Evolutionary conservation across 2,888 invertebrate species (phyloP), one percentile per base, ranked within the genome.

Genomic region (Toxonevra muliebris): DNA sequence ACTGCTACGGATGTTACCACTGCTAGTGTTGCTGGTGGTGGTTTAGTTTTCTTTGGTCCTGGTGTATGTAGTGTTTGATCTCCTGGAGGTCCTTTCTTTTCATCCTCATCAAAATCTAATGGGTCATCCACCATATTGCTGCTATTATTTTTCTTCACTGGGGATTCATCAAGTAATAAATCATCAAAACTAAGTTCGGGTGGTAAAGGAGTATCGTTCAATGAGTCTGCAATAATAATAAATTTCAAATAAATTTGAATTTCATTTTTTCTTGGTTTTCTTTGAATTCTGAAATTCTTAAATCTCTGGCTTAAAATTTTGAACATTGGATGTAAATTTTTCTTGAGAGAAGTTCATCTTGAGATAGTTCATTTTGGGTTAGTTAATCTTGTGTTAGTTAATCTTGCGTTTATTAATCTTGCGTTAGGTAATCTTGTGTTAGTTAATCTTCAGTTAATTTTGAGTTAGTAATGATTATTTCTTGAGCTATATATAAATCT

Each of bases 121-220:
- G 63, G 68, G 61, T 73, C 74, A 43, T 64, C 69, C 11, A 67
- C 42, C 13, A 57, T 59, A 45, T 69, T 59, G 30, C 61, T 62
- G 9, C 15, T 65, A 40, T 45, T 53, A 15, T 50, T 43, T 19
- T 67, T 74, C 66, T 67, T 79, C 12, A 73, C 68, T 13, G 79
- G 71, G 30, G 80, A 72, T 43, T 77, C 68, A n/a, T 81, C 82
- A 45, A 82, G 64, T 17, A 76, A 69, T 13, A 76, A 70, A 73
- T 83, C 83, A 19, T 79, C 82, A 61, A 82, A 76, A 64, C 83
- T 78, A 13, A 82, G 65, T 64, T 82, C 83, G 4, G 79, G 81
- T 65, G 82, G 65, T 4, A 77, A 73, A 10, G 79, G 72, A 4
- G 74, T 74, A 61, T 80, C 81, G 17, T 77, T 76, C n/a, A 80